Evolutionary conservation across 2,888 invertebrate genomes (phyloP), one percentile per base, ranked within the genome.

Genomic region (Pediacus dermestoides): DNA sequence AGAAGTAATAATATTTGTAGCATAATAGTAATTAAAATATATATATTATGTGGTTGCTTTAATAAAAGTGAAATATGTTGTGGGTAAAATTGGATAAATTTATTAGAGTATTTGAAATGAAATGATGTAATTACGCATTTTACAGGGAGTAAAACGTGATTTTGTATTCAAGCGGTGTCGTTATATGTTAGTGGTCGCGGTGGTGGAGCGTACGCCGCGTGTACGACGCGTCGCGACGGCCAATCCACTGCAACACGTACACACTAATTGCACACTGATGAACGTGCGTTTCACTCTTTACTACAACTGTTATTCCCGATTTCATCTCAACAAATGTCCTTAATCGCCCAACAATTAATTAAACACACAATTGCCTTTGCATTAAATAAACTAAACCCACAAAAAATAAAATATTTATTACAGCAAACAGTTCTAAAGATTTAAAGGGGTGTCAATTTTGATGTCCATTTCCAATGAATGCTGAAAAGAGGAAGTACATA

Each of bases 261-360:
- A 58, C 58, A 59, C 66, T 67, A 67, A 68, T 68, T 67, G 66
- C 65, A 54, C 58, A 55, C 61, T 68, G 64, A 66, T 61, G 64
- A 64, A 68, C 66, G 67, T 66, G 66, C 64, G 60, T 62, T 63
- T 58, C 57, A 59, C 63, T 61, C 63, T 64, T 64, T 61, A 60
- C 60, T 60, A 53, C 57, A 52, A 55, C 55, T 60, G 58, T 62
- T 60, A 61, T 63, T 55, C 56, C 55, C 59, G 57, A 64, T 63
- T 63, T 61, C 55, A 52, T 52, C 48, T 51, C 49, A 50, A 45
- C 53, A 57, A 53, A 55, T 55, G 52, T 44, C 48, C 47, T 42
- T 44, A 50, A 55, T 53, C 47, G 50, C 38, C 40, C 42, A n/a
- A n/a, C n/a, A n/a, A n/a, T n/a, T n/a, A n/a, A n/a, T n/a, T n/a